These are phyloP conservation scores for Rissa tridactyla DNA, from an alignment of 2,113 vertebrate species.

Conservation along the genomic window DNA sequence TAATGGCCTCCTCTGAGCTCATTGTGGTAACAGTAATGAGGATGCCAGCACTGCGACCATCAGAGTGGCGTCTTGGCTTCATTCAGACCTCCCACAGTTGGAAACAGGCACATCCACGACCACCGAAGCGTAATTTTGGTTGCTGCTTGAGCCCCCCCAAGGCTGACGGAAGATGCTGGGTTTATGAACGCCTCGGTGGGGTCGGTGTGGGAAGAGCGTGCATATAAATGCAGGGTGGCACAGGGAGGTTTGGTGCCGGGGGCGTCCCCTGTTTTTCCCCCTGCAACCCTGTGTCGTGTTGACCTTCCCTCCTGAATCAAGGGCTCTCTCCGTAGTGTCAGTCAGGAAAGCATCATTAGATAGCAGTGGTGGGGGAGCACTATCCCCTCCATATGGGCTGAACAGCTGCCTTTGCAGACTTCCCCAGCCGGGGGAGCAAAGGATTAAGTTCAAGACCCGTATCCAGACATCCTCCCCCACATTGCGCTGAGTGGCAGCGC, in stretches of 20 bases:
- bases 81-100: background rate
- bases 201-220: background rate
- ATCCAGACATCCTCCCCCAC: conserved; percentile 1
- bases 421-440: background rate
- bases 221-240: background rate
- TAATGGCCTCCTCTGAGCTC: background rate
- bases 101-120: background rate
- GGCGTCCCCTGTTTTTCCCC: background rate
- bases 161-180: background rate
- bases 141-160: background rate
- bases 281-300: background rate
- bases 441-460: conserved; percentile 42
- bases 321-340: conserved; percentile 1
- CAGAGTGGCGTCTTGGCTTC: background rate
- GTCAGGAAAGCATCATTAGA: conserved; percentile 15
- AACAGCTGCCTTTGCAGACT: conserved; percentile 59
- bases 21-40: background rate
- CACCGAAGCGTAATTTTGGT: background rate
- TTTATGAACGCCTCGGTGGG: background rate
- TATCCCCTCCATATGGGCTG: conserved; percentile 36
- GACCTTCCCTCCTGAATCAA: conserved; percentile 40
- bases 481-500: background rate
- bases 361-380: background rate
- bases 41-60: background rate
- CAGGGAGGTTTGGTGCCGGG: background rate